Percentiles rank a stretch among this genome's conserved stretches.
Conservation (phyloP, 2,113 vertebrate genomes). For the Xiphias gladius region DNA sequence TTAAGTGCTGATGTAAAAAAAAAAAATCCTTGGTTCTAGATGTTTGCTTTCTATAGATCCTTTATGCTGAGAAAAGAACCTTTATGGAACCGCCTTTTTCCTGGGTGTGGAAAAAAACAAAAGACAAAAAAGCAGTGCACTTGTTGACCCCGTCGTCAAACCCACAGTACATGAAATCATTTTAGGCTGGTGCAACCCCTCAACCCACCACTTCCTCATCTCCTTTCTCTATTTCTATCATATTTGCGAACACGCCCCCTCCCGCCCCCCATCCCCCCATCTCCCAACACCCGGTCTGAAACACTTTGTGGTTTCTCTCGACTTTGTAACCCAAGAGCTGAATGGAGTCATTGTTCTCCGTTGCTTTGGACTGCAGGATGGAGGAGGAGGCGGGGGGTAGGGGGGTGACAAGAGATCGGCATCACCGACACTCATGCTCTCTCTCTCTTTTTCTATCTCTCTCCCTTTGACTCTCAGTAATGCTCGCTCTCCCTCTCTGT, state of each 20-base stretch:
- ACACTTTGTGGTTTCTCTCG: slow-evolving; percentile 64
- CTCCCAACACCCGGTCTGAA: slow-evolving; percentile 53
- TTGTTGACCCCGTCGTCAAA: slow-evolving; percentile 38
- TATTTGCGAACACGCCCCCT: slow-evolving; percentile 17
- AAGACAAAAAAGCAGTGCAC: slow-evolving; percentile 5
- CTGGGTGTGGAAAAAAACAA: background rate
- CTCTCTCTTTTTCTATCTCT: slow-evolving; percentile 13
- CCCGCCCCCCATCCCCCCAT: background rate
- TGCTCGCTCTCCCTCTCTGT: slow-evolving; percentile 31
- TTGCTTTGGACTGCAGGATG: slow-evolving; percentile 49
- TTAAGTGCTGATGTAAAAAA: no score
- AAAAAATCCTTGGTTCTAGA: no score
- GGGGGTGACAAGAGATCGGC: slow-evolving; percentile 48
- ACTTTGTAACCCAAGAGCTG: slow-evolving; percentile 81
- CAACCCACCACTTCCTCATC: background rate
- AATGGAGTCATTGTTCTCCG: slow-evolving; percentile 81
- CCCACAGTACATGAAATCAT: slow-evolving; percentile 21
- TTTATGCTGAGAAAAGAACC: no score
- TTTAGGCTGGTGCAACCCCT: background rate
- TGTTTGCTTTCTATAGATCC: no score
- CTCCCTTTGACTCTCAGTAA: slow-evolving; percentile 10
- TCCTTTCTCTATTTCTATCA: slow-evolving; percentile 29
- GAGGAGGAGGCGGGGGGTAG: slow-evolving; percentile 6
- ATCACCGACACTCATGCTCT: slow-evolving; percentile 46
- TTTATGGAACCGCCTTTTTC: background rate